phyloP scores from a whole-genome alignment of 2,888 invertebrate species.

The Limenitis arthemis region DNA sequence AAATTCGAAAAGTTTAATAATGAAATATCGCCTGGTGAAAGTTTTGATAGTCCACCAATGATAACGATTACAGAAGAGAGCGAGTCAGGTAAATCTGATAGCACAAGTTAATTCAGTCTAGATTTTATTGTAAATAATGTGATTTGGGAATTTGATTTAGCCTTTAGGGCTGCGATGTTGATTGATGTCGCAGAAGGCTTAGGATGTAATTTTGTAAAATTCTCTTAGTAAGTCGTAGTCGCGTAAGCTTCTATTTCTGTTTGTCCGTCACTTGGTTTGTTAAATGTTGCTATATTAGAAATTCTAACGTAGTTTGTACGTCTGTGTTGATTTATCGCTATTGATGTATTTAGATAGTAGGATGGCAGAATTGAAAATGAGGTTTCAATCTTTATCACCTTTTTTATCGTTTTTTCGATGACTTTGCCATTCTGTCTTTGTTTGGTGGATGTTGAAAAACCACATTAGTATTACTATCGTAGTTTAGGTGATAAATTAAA shows the following conservation, averaged over 20 bases:
- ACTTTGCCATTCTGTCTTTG: neutral
- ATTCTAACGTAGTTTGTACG: slow-evolving; percentile 29
- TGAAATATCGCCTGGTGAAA: slow-evolving; percentile 60
- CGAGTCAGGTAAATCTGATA: slow-evolving; percentile 55
- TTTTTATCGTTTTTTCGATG: neutral
- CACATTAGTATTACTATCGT: slow-evolving; percentile 1
- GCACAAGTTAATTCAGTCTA: slow-evolving; percentile 52
- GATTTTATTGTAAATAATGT: slow-evolving; percentile 38
- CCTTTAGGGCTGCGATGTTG: slow-evolving; percentile 23
- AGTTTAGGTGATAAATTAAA: slow-evolving; percentile 1
- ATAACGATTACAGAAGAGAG: slow-evolving; percentile 66
- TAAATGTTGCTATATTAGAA: slow-evolving; percentile 29
- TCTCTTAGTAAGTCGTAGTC: slow-evolving; percentile 22
- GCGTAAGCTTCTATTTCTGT: slow-evolving; percentile 28
- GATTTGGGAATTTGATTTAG: slow-evolving; percentile 21
- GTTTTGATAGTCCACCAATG: slow-evolving; percentile 50
- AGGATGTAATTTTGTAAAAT: slow-evolving; percentile 25
- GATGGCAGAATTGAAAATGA: neutral
- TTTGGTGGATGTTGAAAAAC: neutral
- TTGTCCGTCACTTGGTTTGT: slow-evolving; percentile 25
- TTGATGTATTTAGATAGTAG: slow-evolving; percentile 11
- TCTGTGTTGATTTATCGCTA: slow-evolving; percentile 13
- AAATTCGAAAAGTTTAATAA: slow-evolving; percentile 73
- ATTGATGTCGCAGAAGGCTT: slow-evolving; percentile 9
- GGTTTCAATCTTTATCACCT: neutral